phyloP scores from a whole-genome alignment of 2,888 invertebrate genomes.

The Sphaeridia pumilis region DNA sequence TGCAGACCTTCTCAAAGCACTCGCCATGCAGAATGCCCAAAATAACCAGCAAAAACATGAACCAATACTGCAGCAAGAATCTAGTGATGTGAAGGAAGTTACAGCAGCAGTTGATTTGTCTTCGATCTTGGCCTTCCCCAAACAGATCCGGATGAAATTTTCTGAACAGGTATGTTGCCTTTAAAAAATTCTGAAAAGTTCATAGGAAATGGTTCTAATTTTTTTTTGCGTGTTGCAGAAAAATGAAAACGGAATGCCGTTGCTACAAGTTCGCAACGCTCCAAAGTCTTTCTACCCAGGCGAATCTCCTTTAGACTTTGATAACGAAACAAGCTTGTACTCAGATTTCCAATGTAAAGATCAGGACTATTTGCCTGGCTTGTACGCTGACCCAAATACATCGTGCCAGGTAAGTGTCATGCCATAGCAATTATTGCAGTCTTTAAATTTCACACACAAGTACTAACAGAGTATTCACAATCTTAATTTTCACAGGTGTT shows the following conservation, averaged over 20 bases:
- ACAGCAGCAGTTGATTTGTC: conserved; percentile 31
- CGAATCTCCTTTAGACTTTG: conserved; percentile 28
- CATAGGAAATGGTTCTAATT: too few relatives aligned
- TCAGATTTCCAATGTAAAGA: conserved; percentile 75
- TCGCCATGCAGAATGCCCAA: conserved; percentile 28
- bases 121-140: conserved; percentile 27
- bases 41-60: conserved; percentile 14
- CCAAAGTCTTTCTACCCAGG: conserved; percentile 35
- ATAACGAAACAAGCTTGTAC: conserved; percentile 43
- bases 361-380: conserved; percentile 79
- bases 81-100: too few relatives aligned
- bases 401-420: conserved; percentile 82
- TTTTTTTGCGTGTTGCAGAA: too few relatives aligned
- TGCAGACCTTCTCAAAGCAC: conserved; percentile 24
- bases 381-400: conserved; percentile 75
- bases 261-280: conserved; percentile 32
- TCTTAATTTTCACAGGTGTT: conserved; percentile 53
- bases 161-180: too few relatives aligned
- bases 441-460: too few relatives aligned
- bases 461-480: too few relatives aligned
- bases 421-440: too few relatives aligned
- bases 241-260: conserved; percentile 4
- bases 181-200: too few relatives aligned
- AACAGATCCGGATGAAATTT: conserved; percentile 3
- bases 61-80: too few relatives aligned